Conservation (phyloP, 2,113 vertebrate species). For the Tamias sibiricus region DNA sequence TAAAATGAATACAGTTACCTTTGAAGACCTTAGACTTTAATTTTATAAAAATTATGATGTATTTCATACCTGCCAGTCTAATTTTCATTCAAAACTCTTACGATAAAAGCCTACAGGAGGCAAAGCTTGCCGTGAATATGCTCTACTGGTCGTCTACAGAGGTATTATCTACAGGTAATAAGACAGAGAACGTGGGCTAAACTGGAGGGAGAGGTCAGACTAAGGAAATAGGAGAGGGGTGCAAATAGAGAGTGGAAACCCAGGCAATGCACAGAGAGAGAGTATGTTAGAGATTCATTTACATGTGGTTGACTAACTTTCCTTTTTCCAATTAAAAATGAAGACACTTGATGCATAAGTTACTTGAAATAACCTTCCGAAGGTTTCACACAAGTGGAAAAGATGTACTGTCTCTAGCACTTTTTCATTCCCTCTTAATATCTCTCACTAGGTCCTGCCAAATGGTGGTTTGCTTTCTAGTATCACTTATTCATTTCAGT, state of each 20-base stretch:
- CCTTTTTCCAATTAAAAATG: background rate
- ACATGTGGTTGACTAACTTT: background rate
- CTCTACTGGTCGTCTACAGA: background rate
- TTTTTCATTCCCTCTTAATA: background rate
- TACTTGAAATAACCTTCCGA: background rate
- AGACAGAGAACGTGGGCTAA: background rate
- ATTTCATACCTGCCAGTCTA: background rate
- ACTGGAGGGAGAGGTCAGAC: constrained; percentile 3
- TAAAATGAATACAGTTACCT: background rate
- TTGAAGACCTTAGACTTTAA: background rate
- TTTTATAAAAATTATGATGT: background rate
- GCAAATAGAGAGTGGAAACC: background rate
- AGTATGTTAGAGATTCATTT: background rate
- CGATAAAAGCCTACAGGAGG: background rate
- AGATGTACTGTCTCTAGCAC: background rate
- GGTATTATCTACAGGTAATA: background rate
- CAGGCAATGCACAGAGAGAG: background rate
- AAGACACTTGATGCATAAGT: background rate
- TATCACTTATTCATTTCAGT: background rate
- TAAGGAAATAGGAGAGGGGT: background rate
- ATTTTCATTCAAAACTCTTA: background rate
- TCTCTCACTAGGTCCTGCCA: background rate
- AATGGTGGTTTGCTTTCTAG: background rate
- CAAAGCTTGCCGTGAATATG: background rate
- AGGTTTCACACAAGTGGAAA: background rate